Base-by-base conservation (phyloP, 1,140 invertebrate genomes). In the Atta texana region DNA sequence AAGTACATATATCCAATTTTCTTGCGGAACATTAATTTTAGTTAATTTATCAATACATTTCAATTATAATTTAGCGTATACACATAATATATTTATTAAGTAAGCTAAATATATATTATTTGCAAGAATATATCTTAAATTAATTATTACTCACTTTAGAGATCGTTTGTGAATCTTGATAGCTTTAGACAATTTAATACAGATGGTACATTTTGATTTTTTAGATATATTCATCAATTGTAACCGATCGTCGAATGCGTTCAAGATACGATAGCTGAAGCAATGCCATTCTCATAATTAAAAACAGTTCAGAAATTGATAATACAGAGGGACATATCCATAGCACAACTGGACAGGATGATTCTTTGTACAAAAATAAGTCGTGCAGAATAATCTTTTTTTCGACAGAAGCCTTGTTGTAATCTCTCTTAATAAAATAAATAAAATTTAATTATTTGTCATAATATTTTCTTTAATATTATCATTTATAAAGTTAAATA, bases 111-210 rank as follows among this genome's bases (percentile, higher is more conserved):
- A 66, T 34, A 66, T 44, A 14, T 68, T 68, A 68, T 68, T 1
- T 49, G 10, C 39, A 14, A 14, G 3, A 68, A 39, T 21, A 10
- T 44, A 44, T 68, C 28, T 68, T 68, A 68, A 44, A 44, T 68
- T 68, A 63, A 63, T 63, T 28, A 69, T 51, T 69, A 81, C 63
- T 5, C 24, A 77, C 75, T 77, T 21, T n/a, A 77, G 14, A 21
- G 75, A 77, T 49, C 24, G 75, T 44, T 3, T 77, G 16, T 77
- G 75, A 14, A 77, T 63, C 24, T 49, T 77, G 1, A 77, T n/a
- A 64, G 34, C 75, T 18, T 63, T 18, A 12, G n/a, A 49, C 16
- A 77, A 77, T 64, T 63, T 77, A 28, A 51, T 24, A 51, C 66
- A 69, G 14, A 51, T 24, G 39, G 14, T 28, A 5, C 66, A 69